Evolutionary conservation across 2,113 vertebrate genomes (phyloP), one percentile per base, ranked within the genome.

Genomic region (Leptosomus discolor): DNA sequence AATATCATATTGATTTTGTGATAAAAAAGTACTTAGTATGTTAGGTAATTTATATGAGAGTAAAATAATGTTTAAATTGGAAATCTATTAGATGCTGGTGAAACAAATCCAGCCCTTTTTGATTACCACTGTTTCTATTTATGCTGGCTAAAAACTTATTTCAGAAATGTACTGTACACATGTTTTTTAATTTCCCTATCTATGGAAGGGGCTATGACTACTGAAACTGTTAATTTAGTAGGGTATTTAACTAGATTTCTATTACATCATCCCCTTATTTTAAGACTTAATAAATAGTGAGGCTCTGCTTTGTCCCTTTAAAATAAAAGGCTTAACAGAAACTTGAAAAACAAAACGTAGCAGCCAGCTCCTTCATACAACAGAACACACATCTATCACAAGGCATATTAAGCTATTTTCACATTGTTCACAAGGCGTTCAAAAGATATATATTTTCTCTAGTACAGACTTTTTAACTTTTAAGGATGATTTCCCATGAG

Each of bases 1-100:
- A 94, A 91, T 95, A 97, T 82, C 1, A 10, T 56, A 96, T 94
- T 95, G 87, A 92, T 97, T 97, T 97, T 92, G 36, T 81, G 60
- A 90, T 96, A 65, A 87, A 96, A 92, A 96, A 73, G 23, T 76
- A 60, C 64, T 95, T 96, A 92, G 92, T 79, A 79, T 89, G 58
- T 79, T 93, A 26, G 51, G 50, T 37, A 94, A 92, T 93, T 96
- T 86, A 93, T 96, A 82, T 78, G 39, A 90, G 30, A 71, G 26
- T 61, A 96, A 96, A 97, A 77, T 91, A 37, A 29, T 88, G 21
- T 26, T 81, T 81, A 85, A 92, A 92, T 92, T 96, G 53, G 82
- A 97, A 97, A 96, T 71, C 93, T 81, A 92, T 97, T 94, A 88
- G 21, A 46, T 53, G 61, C 46, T 83, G 53, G 69, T 67, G 88